Evolutionary conservation across 2,888 invertebrate genomes (phyloP).

Genomic region (Cheilosia grossa): DNA sequence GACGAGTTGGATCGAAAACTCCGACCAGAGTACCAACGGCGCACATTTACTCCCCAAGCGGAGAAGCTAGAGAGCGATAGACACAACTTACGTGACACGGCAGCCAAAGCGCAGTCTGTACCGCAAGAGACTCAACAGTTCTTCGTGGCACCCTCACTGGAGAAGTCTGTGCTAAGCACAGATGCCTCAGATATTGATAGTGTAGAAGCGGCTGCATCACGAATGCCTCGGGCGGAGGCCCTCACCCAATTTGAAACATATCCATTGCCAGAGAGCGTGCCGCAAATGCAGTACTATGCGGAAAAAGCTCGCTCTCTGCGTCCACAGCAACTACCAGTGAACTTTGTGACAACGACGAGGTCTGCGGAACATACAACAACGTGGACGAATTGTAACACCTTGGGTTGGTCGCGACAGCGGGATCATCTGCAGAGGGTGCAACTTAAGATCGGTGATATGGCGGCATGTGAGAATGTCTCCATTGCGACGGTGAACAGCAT

Average conservation of each 20-base stretch:
- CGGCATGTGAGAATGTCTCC: constrained; percentile 92
- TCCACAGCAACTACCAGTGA: constrained; percentile 56
- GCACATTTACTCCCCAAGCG: constrained; percentile 80
- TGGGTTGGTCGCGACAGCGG: constrained; percentile 93
- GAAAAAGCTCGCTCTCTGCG: constrained; percentile 58
- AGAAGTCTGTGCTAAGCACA: constrained; percentile 39
- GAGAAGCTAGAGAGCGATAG: constrained; percentile 79
- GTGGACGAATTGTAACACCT: constrained; percentile 89
- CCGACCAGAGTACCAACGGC: constrained; percentile 78
- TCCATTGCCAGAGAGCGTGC: constrained; percentile 81
- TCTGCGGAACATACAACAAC: constrained; percentile 63
- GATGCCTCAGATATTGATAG: constrained; percentile 75
- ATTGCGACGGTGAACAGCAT: constrained; percentile 92
- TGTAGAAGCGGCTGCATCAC: constrained; percentile 77
- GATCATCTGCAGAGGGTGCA: constrained; percentile 93
- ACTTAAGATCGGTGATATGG: constrained; percentile 90
- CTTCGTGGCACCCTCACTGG: constrained; percentile 80
- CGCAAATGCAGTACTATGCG: constrained; percentile 81
- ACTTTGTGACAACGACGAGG: constrained; percentile 71
- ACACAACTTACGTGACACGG: constrained; percentile 45
- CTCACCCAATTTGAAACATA: constrained; percentile 79
- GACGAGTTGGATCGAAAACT: constrained; percentile 83
- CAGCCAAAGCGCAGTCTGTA: constrained; percentile 61
- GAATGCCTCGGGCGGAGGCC: constrained; percentile 81
- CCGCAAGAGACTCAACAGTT: constrained; percentile 81